phyloP scores from a whole-genome alignment of 2,113 vertebrate species.

The Tyrannus savana region DNA sequence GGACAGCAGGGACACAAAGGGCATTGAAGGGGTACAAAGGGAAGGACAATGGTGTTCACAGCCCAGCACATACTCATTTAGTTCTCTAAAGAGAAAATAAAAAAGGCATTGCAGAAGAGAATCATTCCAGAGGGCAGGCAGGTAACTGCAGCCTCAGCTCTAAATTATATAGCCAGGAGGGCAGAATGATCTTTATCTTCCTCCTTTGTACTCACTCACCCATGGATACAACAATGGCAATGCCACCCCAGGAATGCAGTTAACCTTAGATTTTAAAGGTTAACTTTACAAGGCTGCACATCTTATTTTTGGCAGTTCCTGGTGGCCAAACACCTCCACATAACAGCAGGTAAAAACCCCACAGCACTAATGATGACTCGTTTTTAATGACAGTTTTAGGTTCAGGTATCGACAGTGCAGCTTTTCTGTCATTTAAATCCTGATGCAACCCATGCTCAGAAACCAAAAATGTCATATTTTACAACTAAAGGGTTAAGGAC shows the following conservation, averaged over 20 bases:
- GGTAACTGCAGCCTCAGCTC: neutral
- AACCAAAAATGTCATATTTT: neutral
- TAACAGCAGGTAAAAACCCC: neutral
- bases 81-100: neutral
- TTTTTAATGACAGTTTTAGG: neutral
- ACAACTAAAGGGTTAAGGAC: conserved; percentile 31
- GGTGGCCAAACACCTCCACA: accelerated
- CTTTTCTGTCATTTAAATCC: neutral
- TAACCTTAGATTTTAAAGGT: neutral
- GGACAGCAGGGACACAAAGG: neutral
- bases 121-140: neutral
- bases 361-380: neutral
- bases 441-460: neutral
- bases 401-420: neutral
- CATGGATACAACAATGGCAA: neutral
- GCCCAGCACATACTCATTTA: neutral
- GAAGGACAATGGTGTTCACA: neutral
- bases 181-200: neutral
- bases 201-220: neutral
- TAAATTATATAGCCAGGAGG: conserved; percentile 10
- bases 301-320: neutral
- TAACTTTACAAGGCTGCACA: neutral
- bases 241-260: neutral
- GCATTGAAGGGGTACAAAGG: neutral
- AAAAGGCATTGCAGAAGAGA: neutral